Base-by-base conservation (phyloP, 2,888 invertebrate species). In the Caenorhabditis wallacei region DNA sequence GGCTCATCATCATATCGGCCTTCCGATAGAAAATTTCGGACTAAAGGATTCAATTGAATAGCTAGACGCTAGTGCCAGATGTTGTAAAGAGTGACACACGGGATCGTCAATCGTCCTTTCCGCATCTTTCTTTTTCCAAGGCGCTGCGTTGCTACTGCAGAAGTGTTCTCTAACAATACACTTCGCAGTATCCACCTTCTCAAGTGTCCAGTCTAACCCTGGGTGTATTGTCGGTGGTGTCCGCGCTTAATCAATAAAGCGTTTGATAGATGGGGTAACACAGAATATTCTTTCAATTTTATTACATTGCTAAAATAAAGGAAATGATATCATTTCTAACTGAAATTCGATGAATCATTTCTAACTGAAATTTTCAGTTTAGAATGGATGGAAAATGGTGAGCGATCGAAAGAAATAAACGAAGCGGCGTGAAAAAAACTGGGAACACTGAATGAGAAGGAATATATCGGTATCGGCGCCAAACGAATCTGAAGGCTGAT, bases 81-180 rank as follows among this genome's bases (percentile, higher is more conserved):
- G 78, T 78, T 78, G 78, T 78, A 78, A 78, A 69, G 78, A 69
- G 78, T 69, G 78, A 59, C 63, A 53, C 57, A 59, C 40, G 53
- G 63, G 51, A 37, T 53, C 66, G 68, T 76, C 59, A 68, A 59
- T 51, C 69, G 78, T 30, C 30, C 43, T 54, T 40, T 54, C 63
- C 30, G 30, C 8, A 3, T 64, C 35, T 59, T 18, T 24, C 24
- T 24, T 48, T 13, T 59, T 66, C 66, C 75, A 57, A 35, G 56
- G 63, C 63, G 61, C 53, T 18, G 64, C 11, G 40, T 40, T 40
- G 40, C 40, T 40, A 40, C 75, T 37, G 66, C 59, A 57, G 30
- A 30, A 30, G 59, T 78, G 78, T 78, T 68, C 76, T 76, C 68
- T 53, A 24, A 10, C 22, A 35, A 51, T 57, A 69, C 68, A 76